These are phyloP conservation scores for Napeogenes inachia DNA, from an alignment of 2,888 invertebrate genomes.

Conservation along the genomic window DNA sequence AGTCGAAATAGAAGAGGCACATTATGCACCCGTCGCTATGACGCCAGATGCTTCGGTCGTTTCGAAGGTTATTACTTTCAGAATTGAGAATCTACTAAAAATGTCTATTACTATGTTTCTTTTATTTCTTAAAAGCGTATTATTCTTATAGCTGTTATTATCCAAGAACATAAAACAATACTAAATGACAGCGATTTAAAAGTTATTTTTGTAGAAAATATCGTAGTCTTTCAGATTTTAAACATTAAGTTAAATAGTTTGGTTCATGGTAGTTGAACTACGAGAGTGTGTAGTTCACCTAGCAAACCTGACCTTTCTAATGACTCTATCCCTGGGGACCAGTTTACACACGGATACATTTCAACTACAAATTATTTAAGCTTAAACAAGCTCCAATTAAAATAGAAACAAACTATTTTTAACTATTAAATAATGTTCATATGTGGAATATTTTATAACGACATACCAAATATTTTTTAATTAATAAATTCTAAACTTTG, in stretches of 20 bases:
- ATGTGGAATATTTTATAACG: too few species aligned
- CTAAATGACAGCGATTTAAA: too few species aligned
- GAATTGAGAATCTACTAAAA: constrained; percentile 36
- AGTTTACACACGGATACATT: not conserved
- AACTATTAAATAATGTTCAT: too few species aligned
- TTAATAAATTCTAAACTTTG: too few species aligned
- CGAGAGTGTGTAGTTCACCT: not conserved
- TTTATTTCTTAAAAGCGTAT: constrained; percentile 12
- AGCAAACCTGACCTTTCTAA: not conserved
- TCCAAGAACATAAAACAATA: too few species aligned
- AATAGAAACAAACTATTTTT: too few species aligned
- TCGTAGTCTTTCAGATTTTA: too few species aligned
- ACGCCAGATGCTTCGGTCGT: constrained; percentile 65
- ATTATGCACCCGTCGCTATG: constrained; percentile 58
- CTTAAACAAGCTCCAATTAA: too few species aligned
- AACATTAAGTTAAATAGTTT: too few species aligned
- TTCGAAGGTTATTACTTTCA: constrained; percentile 57
- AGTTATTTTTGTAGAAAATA: too few species aligned
- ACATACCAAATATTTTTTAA: too few species aligned
- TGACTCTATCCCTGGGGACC: not conserved
- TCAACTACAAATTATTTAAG: too few species aligned
- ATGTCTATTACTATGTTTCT: constrained; percentile 19
- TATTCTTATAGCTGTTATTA: constrained; percentile 5
- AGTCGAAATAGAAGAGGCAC: constrained; percentile 55
- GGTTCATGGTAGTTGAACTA: not conserved